Evolutionary conservation across 2,113 vertebrate species (phyloP).

Genomic region (Nanorana parkeri): DNA sequence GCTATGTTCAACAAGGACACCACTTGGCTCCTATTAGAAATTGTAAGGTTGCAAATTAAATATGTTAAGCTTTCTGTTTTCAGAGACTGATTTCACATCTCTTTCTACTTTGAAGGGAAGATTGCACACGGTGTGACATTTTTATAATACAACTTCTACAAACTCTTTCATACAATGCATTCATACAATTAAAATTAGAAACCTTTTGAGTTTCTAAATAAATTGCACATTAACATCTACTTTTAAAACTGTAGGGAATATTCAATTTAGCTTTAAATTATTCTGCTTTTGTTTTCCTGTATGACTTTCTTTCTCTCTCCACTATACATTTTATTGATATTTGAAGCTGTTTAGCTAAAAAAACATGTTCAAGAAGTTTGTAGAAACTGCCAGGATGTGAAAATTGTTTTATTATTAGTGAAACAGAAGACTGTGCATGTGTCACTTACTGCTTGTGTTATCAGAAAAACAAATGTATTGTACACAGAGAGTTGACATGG

Average conservation of each 20-base stretch:
- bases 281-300: not conserved
- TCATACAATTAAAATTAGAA: constrained; percentile 11
- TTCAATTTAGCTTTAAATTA: not conserved
- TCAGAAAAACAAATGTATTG: no score
- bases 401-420: no score
- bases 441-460: no score
- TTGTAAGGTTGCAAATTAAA: constrained; percentile 6
- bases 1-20: constrained; percentile 5
- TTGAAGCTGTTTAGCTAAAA: no score
- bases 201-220: not conserved
- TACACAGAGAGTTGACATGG: no score
- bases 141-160: constrained; percentile 22
- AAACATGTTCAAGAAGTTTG: no score
- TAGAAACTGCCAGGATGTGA: no score
- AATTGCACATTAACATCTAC: constrained; percentile 1
- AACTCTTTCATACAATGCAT: not conserved
- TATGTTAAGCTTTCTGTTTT: constrained; percentile 1
- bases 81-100: constrained; percentile 21
- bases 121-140: constrained; percentile 15
- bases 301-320: not conserved
- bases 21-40: not conserved
- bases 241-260: not conserved
- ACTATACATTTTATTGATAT: no score
- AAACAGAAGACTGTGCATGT: no score
- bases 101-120: constrained; percentile 12